Evolutionary conservation across 1,140 invertebrate genomes (phyloP), one percentile per base, ranked within the genome.

Genomic region (Caenorhabditis latens): DNA sequence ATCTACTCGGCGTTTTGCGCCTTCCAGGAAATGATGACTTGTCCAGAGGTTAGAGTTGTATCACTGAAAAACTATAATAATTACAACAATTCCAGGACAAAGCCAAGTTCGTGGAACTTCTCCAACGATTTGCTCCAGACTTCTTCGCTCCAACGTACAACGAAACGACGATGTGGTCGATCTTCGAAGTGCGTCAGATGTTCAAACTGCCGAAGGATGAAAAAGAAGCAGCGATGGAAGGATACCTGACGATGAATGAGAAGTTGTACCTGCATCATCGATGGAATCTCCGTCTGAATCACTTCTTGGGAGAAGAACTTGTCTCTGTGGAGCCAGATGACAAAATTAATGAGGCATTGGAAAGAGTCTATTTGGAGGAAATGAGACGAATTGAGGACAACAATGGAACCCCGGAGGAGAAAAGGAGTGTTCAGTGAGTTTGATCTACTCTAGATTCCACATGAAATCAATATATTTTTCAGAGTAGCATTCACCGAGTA

Each of bases 11-110:
- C 11, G 0, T 79, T 79, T n/a, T 79, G 46, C 19, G 24, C 71
- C 13, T 79, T 53, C 21, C 71, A 79, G 42, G 71, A 79, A 14
- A 79, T 79, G 1, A n/a, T 79, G 8, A 79, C 71, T 4, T 21
- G n/a, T n/a, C 71, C 71, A 53, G 71, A 79, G 21, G 71, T 79
- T 6, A 46, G 40, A 32, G 32, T 32, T 32, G 0, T 32, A 32
- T 32, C 5, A 19, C 14, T 32, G 2, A n/a, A 32, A 32, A 13
- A 71, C 5, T n/a, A 19, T 19, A 0, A 2, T 1, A 32, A 32
- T 32, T 14, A n/a, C 32, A 40, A 67, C 0, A 40, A 1, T 9
- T 79, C n/a, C 46, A 79, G 71, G 71, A 79, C 11, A 46, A 46
- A 14, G 71, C 46, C n/a, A 32, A 21, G 9, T 79, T 50, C 14